These are phyloP conservation scores for Morphnarchus princeps DNA, from an alignment of 2,113 vertebrate genomes.

Conservation along the genomic window DNA sequence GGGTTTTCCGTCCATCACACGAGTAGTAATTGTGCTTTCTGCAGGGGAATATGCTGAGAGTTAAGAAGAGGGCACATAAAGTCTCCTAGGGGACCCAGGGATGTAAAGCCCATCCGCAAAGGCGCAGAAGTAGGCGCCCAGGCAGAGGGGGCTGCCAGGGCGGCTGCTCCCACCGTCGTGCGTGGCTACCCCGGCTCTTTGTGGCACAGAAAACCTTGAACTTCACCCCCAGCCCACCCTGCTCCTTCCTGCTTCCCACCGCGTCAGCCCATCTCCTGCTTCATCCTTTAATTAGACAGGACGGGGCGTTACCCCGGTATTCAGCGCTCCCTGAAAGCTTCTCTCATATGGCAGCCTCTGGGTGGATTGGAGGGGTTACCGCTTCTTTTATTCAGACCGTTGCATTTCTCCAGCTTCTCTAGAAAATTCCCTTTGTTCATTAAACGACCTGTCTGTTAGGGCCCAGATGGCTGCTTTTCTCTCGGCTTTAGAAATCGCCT, in stretches of 20 bases:
- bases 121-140: neutral
- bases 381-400: neutral
- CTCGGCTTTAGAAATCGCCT: neutral
- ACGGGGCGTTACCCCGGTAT: neutral
- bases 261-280: neutral
- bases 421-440: slow-evolving; percentile 13
- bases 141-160: neutral
- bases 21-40: neutral
- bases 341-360: neutral
- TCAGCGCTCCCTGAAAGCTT: neutral
- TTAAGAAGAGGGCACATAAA: neutral
- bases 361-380: neutral
- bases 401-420: neutral
- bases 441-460: neutral
- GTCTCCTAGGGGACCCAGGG: neutral
- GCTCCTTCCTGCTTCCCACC: neutral
- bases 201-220: neutral
- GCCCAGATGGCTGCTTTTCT: slow-evolving; percentile 22
- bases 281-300: neutral
- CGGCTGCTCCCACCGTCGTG: neutral
- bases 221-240: neutral
- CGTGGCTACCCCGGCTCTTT: neutral
- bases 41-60: neutral
- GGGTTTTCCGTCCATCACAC: neutral
- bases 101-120: neutral